Percentiles rank a stretch among this genome's conserved stretches.
phyloP scores from a whole-genome alignment of 2,113 vertebrate species.

The Centropristis striata region DNA sequence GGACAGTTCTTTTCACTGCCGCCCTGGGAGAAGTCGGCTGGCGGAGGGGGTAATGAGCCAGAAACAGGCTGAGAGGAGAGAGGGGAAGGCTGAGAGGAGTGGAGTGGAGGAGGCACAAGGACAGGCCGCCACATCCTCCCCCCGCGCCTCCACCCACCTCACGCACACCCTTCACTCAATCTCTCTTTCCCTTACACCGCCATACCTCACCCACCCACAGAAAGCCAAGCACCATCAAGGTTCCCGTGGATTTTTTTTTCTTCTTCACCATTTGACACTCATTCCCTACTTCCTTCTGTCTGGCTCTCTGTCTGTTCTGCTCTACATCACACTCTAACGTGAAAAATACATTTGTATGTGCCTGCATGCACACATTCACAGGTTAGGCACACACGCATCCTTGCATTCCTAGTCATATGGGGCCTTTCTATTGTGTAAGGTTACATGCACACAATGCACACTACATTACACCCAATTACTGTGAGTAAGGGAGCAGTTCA shows the following conservation, averaged over 20 bases:
- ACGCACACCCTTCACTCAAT: slow-evolving; percentile 72
- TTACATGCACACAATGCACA: slow-evolving; percentile 31
- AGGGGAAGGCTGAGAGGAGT: slow-evolving; percentile 71
- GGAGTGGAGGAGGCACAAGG: slow-evolving; percentile 80
- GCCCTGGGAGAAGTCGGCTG: slow-evolving; percentile 84
- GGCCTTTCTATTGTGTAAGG: slow-evolving; percentile 28
- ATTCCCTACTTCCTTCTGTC: slow-evolving; percentile 52
- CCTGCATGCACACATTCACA: slow-evolving; percentile 45
- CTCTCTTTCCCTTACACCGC: slow-evolving; percentile 45
- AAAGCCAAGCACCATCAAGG: slow-evolving; percentile 69
- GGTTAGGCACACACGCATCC: slow-evolving; percentile 46
- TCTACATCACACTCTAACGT: slow-evolving; percentile 67
- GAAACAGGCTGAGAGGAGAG: slow-evolving; percentile 81
- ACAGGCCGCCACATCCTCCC: slow-evolving; percentile 68
- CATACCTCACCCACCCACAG: slow-evolving; percentile 36
- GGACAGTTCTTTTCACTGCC: slow-evolving; percentile 84
- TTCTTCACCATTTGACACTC: slow-evolving; percentile 54
- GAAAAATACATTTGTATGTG: slow-evolving; percentile 68
- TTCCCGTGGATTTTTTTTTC: slow-evolving; percentile 49
- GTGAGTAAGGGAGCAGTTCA: slow-evolving; percentile 7
- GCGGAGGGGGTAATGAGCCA: slow-evolving; percentile 86
- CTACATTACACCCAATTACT: slow-evolving; percentile 34
- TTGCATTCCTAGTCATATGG: slow-evolving; percentile 26
- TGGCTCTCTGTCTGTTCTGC: slow-evolving; percentile 65
- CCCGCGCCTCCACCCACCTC: slow-evolving; percentile 1